A percentile compares a stretch with the other conserved stretches of the same genome.
Conservation (phyloP, 2,113 vertebrate species). For the Opisthocomus hoazin region DNA sequence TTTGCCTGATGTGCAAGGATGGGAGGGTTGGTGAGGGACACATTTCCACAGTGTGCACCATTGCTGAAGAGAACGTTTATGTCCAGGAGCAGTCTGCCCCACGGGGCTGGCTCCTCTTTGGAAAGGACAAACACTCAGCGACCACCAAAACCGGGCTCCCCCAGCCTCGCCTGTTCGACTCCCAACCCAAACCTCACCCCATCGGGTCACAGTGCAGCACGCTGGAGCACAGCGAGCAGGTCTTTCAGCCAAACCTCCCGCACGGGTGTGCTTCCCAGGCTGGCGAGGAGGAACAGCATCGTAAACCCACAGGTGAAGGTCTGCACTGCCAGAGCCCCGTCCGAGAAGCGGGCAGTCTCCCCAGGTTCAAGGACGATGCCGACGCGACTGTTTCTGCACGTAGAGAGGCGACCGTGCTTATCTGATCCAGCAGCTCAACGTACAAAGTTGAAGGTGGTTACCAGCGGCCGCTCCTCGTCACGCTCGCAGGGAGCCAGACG, state of each 20-base stretch:
- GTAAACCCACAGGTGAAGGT: neutral
- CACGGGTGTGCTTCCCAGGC: neutral
- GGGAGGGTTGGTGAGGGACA: neutral
- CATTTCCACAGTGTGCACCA: neutral
- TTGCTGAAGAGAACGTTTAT: neutral
- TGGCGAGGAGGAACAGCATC: neutral
- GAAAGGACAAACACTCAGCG: neutral
- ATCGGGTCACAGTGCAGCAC: fast-evolving
- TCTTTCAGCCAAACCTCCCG: neutral
- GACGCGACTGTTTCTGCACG: fast-evolving
- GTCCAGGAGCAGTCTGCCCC: neutral
- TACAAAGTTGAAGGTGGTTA: neutral
- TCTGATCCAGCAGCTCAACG: neutral
- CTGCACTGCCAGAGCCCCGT: neutral
- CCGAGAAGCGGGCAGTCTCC: fast-evolving
- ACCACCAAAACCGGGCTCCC: neutral
- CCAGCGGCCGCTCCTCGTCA: neutral
- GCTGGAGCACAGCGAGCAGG: fast-evolving
- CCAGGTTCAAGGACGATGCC: neutral
- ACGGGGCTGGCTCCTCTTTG: neutral
- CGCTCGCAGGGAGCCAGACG: neutral
- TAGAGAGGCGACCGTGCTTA: neutral
- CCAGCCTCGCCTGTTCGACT: neutral
- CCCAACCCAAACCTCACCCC: neutral
- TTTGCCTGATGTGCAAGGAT: neutral